Evolutionary conservation across 2,797 vertebrate species (phyloP), one percentile per base, ranked within the genome.

Genomic region (Benthosema pterotum): DNA sequence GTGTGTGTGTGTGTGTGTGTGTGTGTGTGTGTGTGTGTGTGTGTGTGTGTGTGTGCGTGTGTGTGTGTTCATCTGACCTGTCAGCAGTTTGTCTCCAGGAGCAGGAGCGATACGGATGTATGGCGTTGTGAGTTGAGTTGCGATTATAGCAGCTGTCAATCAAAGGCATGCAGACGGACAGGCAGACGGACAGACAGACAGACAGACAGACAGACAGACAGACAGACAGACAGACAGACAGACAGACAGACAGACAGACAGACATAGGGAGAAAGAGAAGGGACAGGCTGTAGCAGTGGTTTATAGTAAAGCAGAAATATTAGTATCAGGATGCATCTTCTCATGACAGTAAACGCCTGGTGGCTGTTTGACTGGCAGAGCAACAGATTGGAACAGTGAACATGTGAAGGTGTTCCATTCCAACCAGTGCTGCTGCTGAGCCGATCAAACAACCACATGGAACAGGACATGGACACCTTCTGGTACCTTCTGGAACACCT

Each of bases 121-220:
- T 88, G 96, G 95, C 88, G 96, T 97, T 91, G 95, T 97, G 93
- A 97, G 95, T 94, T 96, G 95, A 86, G 95, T 96, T 93, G 93
- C 88, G 92, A 96, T 95, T 94, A 97, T 95, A 91, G 95, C 96
- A 82, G 96, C 96, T 97, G 93, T 46, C 12, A 46, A 13, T 15
- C 45, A 93, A 92, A 92, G 92, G 93, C 93, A 94, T 92, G 94
- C 93, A 93, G 93, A 94, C 89, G 90, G 92, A 90, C 92, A 87
- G 90, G 85, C 89, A 47, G 89, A 92, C 93, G 93, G 94, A 92
- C 32, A 38, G 32, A 93, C 93, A 92, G 92, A 93, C 93, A 94
- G 92, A 93, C 93, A 93, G 93, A 94, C 90, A 91, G 92, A 90
- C 92, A 87, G 91, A 86, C 89, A 52, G 85, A 90, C 91, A 93